Base-by-base conservation (phyloP, 2,888 invertebrate species). In the Fragum whitleyi region DNA sequence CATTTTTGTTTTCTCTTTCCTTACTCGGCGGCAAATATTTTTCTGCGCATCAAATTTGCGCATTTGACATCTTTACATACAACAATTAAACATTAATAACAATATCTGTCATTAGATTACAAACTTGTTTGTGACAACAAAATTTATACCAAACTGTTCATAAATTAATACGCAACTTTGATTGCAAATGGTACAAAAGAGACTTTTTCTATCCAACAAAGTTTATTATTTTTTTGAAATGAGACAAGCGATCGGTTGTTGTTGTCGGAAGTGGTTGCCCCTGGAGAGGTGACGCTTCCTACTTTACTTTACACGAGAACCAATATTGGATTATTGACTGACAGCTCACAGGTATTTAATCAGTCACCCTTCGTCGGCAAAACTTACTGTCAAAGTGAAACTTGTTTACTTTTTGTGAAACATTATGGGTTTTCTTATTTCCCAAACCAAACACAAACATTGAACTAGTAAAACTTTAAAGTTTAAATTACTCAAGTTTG, bases 1-100 rank as follows among this genome's bases (percentile, higher is more conserved):
- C 88, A 88, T 89, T 79, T 77, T 85, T 70, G 39, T 57, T 36
- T 53, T 55, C 55, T 47, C 42, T 47, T 21, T 39, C 42, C n/a
- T 42, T 77, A 73, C 85, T 87, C 87, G 86, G 88, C 88, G 88
- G 88, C 85, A 86, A 86, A 67, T 72, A 70, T 77, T 86, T 86
- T 87, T 86, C 85, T 87, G 88, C 90, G 90, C 90, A 90, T 51
- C 28, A 53, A 53, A 23, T 39, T 74, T 36, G 79, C 86, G 87
- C 86, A 88, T 72, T 72, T 76, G 74, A 76, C 42, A 21, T 68
- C 57, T 65, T 28, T 62, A 74, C 79, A 73, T 78, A 74, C 5
- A 74, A 59, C 80, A 69, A 39, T 7, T 21, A 79, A 26, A 79
- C 81, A 74, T 9, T n/a, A 73, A 59, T 19, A 59, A 71, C 9